Conservation (phyloP, 2,888 invertebrate genomes). For the Ochropacha duplaris region DNA sequence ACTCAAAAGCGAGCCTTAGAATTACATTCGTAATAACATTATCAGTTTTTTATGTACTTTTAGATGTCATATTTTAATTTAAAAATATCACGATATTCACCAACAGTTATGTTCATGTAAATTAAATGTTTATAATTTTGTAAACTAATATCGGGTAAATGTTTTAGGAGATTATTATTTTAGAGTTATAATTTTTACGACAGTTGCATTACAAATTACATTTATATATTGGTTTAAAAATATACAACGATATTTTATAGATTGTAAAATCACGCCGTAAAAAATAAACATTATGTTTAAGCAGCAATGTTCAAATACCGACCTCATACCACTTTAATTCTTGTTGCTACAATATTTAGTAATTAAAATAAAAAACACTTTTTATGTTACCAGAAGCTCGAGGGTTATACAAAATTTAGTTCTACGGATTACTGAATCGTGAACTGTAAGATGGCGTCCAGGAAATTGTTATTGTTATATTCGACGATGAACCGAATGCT, state of each 20-base stretch:
- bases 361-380: not conserved
- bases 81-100: too few species aligned
- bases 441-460: constrained; percentile 61
- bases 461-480: constrained; percentile 66
- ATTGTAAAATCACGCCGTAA: too few species aligned
- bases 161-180: too few species aligned
- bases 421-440: constrained; percentile 53
- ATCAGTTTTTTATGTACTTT: not conserved
- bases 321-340: not conserved
- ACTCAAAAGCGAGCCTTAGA: constrained; percentile 60
- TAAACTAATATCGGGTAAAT: too few species aligned
- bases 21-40: constrained; percentile 11
- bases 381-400: not conserved
- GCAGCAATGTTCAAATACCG: not conserved
- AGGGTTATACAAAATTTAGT: constrained; percentile 26
- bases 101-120: too few species aligned
- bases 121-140: too few species aligned
- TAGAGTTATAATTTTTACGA: too few species aligned
- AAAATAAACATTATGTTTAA: not conserved
- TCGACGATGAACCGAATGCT: constrained; percentile 23
- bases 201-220: too few species aligned
- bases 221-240: too few species aligned
- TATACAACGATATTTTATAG: too few species aligned
- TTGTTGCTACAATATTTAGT: not conserved
- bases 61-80: too few species aligned